Conservation (phyloP, 2,113 vertebrate species). For the Psittacara wagleri region DNA sequence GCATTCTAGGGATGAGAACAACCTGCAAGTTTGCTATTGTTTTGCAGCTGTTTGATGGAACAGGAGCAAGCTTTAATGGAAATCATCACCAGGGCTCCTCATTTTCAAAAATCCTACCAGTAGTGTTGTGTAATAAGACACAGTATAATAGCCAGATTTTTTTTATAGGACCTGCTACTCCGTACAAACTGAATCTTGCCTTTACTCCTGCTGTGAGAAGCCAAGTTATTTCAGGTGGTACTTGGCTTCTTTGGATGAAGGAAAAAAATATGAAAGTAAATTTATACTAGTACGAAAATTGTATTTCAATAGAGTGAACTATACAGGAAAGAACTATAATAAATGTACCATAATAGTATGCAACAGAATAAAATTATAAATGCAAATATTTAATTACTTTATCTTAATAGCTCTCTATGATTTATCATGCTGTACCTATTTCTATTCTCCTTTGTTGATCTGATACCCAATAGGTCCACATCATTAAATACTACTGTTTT, state of each 20-base stretch:
- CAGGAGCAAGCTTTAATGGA: not conserved
- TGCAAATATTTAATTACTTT: not conserved
- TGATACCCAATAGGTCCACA: not conserved
- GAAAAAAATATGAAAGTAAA: not conserved
- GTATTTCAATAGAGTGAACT: not conserved
- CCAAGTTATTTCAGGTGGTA: not conserved
- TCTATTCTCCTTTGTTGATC: not conserved
- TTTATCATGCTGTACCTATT: not conserved
- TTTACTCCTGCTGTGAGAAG: not conserved
- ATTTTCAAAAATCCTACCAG: not conserved
- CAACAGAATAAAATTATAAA: not conserved
- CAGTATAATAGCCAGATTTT: not conserved
- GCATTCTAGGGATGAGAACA: not conserved
- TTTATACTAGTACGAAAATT: not conserved
- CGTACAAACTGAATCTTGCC: not conserved
- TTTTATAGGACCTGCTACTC: not conserved
- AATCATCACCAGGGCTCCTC: not conserved
- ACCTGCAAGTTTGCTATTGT: not conserved
- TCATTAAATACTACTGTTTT: not conserved
- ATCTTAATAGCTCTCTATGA: not conserved
- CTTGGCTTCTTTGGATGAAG: not conserved
- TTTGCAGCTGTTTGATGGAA: not conserved
- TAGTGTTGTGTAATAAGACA: not conserved
- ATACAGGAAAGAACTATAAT: not conserved
- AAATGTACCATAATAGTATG: not conserved